Evolutionary conservation across 2,888 invertebrate genomes (phyloP), one percentile per base, ranked within the genome.

Genomic region (Andrena minutula): DNA sequence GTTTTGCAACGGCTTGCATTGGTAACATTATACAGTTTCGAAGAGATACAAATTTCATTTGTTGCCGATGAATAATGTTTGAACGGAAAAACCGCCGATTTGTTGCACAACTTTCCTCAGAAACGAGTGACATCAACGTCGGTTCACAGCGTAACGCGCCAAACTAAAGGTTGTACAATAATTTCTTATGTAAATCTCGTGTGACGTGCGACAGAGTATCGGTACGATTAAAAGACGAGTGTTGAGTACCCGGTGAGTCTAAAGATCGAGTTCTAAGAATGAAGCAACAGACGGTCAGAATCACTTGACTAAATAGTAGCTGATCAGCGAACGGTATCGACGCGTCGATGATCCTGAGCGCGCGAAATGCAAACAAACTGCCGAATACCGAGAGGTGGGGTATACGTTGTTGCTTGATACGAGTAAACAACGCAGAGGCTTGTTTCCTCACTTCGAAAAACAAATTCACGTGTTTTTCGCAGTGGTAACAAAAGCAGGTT

Each of bases 271-370:
- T 75, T 80, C 65, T 7, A 10, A 16, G 71, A 73, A 75, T 20
- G 71, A 32, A 61, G 32, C 28, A 58, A 7, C 49, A 56, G 7
- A 28, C 58, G 23, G 51, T 30, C 32, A 64, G 74, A 84, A 68
- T 83, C 86, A 70, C 80, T 86, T 82, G 89, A 80, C 76, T 74
- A 87, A 89, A 83, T 70, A 84, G 66, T 75, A 71, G 49, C 73
- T 65, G 65, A 35, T 53, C 56, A 23, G 56, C 4, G 23, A 72
- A 88, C 70, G 53, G 73, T 74, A 82, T 80, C 20, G 66, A 66
- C 68, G 10, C 51, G 60, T 47, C 61, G 16, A 28, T 58, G 28
- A 16, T 56, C 47, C 63, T 8, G 60, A 30, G 10, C 32, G 49
- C n/a, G 63, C n/a, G 41, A 65, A 56, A 51, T 28, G 41, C 51